These are phyloP conservation scores for Heterohyrax brucei DNA, from an alignment of 2,797 vertebrate species.

Conservation along the genomic window DNA sequence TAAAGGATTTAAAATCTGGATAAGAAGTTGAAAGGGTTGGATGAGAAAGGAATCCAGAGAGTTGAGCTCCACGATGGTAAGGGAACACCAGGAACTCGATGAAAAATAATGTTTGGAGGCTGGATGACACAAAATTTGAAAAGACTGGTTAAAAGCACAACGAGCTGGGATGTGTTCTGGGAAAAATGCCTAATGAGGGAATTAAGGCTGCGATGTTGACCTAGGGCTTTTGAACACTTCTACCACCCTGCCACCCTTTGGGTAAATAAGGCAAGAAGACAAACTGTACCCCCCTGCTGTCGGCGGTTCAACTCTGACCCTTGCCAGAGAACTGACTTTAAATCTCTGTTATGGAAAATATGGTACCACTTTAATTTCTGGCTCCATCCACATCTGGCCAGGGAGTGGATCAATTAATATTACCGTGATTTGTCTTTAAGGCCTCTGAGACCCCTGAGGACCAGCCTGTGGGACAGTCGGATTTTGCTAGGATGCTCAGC, in stretches of 20 bases:
- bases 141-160: background rate
- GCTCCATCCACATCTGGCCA: slow-evolving; percentile 83
- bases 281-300: slow-evolving; percentile 46
- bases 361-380: background rate
- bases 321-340: slow-evolving; percentile 59
- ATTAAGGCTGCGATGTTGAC: slow-evolving; percentile 59
- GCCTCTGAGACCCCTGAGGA: slow-evolving; percentile 65
- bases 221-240: slow-evolving; percentile 48
- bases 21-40: slow-evolving; percentile 53
- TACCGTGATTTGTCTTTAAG: slow-evolving; percentile 32
- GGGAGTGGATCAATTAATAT: slow-evolving; percentile 75
- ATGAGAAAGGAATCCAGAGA: slow-evolving; percentile 34
- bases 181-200: slow-evolving; percentile 64
- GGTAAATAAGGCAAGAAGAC: background rate
- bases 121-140: slow-evolving; percentile 2
- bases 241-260: slow-evolving; percentile 47
- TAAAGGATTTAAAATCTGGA: slow-evolving; percentile 62
- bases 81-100: background rate
- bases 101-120: background rate
- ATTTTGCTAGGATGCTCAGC: slow-evolving; percentile 60
- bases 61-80: background rate
- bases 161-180: slow-evolving; percentile 33
- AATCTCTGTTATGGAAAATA: slow-evolving; percentile 72
- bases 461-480: slow-evolving; percentile 45
- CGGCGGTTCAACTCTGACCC: slow-evolving; percentile 54